Evolutionary conservation across 2,797 vertebrate genomes (phyloP), one percentile per base, ranked within the genome.

Genomic region (Chiroxiphia lanceolata): DNA sequence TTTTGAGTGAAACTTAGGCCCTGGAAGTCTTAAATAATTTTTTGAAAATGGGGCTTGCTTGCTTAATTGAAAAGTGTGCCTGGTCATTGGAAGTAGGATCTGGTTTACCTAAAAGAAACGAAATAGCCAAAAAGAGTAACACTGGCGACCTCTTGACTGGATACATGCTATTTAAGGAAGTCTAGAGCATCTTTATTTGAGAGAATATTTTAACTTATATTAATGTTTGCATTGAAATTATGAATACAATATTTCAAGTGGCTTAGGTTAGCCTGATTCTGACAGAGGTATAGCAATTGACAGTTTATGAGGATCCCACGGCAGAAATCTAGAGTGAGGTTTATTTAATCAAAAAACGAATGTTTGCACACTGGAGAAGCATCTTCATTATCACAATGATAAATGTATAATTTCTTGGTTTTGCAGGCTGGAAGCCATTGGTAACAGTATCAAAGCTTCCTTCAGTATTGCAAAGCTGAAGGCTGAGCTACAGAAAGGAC

Each of bases 381-480:
- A 67, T 63, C 74, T 80, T 79, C 18, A 21, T 86, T 93, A 60
- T 71, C 75, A 31, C 67, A 60, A 76, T 1, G 12, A 65, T 78
- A 85, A 92, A 83, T 38, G 26, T 85, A 1, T 80, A 11, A 11
- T 91, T 83, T 97, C 83, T 96, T 95, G 15, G 57, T 96, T 96
- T 92, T 83, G 67, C 97, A 98, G 98, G 88, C 95, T 97, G 78
- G 97, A 98, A 60, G 86, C 95, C 85, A 93, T 98, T 57, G 94
- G 95, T 44, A 98, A 98, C 80, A 97, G 95, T 56, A 98, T 98
- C 94, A 98, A 97, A 96, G 78, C 96, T 36, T 97, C 97, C 64
- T 98, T 97, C 72, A 96, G 22, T 13, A 59, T 96, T 0, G 97
- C 98, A 9, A 98, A 97, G 87, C 96, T 98, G 95, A 97, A 96